phyloP scores from a whole-genome alignment of 2,888 invertebrate genomes.

The Philereme vetulata region DNA sequence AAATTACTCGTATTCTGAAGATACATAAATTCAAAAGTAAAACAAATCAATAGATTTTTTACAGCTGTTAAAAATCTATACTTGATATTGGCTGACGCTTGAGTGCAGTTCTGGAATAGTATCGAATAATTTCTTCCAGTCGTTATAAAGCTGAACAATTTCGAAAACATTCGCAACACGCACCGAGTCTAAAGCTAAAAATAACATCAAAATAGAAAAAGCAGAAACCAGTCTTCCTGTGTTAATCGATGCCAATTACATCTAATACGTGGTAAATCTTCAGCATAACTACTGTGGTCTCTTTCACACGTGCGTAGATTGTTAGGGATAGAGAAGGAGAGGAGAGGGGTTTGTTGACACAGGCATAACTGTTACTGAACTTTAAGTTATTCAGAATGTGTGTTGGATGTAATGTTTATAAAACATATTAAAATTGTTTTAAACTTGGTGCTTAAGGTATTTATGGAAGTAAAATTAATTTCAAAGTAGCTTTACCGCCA shows the following conservation, averaged over 20 bases:
- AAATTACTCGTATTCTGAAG: too few relatives aligned
- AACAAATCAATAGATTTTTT: too few relatives aligned
- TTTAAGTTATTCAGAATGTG: constrained; percentile 23
- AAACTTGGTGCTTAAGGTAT: too few relatives aligned
- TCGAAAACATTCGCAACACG: constrained; percentile 4
- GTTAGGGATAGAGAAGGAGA: constrained; percentile 16
- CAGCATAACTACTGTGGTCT: constrained; percentile 26
- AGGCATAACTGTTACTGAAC: constrained; percentile 24
- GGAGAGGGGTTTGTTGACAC: constrained; percentile 27
- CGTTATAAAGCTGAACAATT: neutral
- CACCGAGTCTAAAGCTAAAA: constrained; percentile 47
- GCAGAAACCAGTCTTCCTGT: constrained; percentile 75
- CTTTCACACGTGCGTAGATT: constrained; percentile 18
- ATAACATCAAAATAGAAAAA: constrained; percentile 56
- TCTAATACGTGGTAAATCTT: constrained; percentile 40
- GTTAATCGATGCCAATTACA: constrained; percentile 81
- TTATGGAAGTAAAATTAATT: too few relatives aligned
- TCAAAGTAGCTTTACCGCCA: too few relatives aligned
- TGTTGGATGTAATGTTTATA: constrained; percentile 17
- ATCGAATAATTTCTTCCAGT: too few relatives aligned
- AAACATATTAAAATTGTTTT: neutral
- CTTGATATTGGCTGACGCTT: too few relatives aligned
- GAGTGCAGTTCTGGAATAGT: too few relatives aligned
- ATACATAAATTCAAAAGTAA: too few relatives aligned
- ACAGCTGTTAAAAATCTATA: too few relatives aligned